phyloP scores from a whole-genome alignment of 2,113 vertebrate species.

The Ramphastos sulfuratus region DNA sequence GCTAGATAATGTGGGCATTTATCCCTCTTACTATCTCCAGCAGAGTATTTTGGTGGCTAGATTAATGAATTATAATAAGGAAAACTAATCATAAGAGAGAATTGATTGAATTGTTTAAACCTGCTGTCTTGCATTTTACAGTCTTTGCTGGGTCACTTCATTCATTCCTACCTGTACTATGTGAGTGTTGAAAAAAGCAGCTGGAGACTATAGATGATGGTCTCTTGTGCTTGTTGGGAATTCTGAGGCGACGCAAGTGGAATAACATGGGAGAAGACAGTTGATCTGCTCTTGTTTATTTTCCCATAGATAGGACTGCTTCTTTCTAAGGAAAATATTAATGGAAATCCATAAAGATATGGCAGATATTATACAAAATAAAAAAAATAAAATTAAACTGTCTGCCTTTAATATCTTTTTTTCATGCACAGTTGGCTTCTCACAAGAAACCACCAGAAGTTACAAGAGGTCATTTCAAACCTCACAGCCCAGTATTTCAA shows the following conservation, averaged over 20 bases:
- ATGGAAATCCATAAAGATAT: neutral
- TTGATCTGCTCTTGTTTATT: neutral
- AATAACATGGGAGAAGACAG: neutral
- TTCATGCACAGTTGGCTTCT: constrained; percentile 25
- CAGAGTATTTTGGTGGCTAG: neutral
- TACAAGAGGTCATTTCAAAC: constrained; percentile 22
- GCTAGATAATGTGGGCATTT: neutral
- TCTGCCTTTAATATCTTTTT: neutral
- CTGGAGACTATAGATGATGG: neutral
- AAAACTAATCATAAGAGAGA: neutral
- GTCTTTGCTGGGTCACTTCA: neutral
- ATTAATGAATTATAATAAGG: neutral
- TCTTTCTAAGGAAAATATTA: constrained; percentile 15
- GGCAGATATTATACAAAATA: neutral
- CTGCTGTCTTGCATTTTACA: neutral
- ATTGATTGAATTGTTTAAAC: neutral
- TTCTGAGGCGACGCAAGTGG: neutral
- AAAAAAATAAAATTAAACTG: neutral
- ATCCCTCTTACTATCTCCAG: neutral
- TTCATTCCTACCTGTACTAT: neutral
- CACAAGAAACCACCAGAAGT: neutral
- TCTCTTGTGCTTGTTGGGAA: neutral
- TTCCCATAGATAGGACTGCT: neutral
- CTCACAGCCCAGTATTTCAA: constrained; percentile 38
- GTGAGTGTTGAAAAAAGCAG: neutral